These are phyloP conservation scores for Umimayanthus kanabou DNA, from an alignment of 92 coral and sea anemone species.

Conservation along the genomic window DNA sequence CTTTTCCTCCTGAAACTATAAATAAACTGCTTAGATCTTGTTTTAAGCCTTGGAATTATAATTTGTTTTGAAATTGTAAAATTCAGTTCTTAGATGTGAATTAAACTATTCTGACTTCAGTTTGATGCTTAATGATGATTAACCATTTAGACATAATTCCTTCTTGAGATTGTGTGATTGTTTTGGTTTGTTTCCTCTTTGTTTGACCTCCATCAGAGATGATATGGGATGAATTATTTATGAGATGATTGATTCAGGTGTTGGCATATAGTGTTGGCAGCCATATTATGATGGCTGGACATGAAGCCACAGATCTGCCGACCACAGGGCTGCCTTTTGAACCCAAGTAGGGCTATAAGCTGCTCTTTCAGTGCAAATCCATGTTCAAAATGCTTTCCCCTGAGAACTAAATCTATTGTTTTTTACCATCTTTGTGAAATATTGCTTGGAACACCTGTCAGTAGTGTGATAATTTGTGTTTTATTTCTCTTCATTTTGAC, in stretches of 20 bases:
- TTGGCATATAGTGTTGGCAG: slow-evolving; percentile 5
- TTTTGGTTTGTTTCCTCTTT: background rate
- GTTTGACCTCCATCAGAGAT: slow-evolving; percentile 7
- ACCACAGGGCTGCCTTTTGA: slow-evolving; percentile 25
- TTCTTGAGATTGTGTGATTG: slow-evolving; percentile 17
- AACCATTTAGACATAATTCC: background rate
- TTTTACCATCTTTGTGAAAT: background rate
- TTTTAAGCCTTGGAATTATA: background rate
- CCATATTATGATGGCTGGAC: slow-evolving; percentile 26
- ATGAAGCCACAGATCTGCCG: slow-evolving; percentile 21
- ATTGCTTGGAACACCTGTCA: slow-evolving; percentile 18
- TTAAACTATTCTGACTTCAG: background rate
- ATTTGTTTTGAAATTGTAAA: background rate
- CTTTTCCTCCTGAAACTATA: background rate
- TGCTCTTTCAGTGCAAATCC: background rate
- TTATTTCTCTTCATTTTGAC: slow-evolving; percentile 12
- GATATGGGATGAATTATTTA: slow-evolving; percentile 24
- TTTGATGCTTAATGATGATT: background rate
- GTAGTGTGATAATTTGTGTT: background rate
- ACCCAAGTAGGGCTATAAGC: slow-evolving; percentile 3
- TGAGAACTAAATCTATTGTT: background rate
- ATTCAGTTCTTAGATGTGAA: background rate
- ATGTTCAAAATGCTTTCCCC: background rate
- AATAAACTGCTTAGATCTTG: background rate
- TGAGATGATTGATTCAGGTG: slow-evolving; percentile 26